Percentiles rank a stretch among this genome's conserved stretches.
phyloP scores from a whole-genome alignment of 2,888 invertebrate genomes.

The Amiota minor region DNA sequence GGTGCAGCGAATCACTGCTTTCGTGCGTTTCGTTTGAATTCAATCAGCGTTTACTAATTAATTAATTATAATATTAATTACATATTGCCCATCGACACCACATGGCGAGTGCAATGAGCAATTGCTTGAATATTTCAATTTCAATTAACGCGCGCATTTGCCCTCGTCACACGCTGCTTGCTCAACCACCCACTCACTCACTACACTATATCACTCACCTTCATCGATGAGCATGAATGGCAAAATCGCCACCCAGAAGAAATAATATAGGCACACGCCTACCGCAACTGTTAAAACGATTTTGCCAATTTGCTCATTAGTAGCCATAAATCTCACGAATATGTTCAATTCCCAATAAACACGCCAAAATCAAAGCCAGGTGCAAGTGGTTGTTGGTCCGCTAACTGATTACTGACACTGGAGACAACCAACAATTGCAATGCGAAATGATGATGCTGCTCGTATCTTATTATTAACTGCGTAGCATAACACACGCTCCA shows the following conservation, averaged over 20 bases:
- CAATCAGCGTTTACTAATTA: constrained; percentile 39
- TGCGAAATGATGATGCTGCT: not conserved
- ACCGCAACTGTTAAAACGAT: constrained; percentile 76
- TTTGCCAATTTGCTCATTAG: constrained; percentile 78
- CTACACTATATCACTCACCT: constrained; percentile 71
- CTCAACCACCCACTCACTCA: not conserved
- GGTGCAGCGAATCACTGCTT: not conserved
- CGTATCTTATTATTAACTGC: not conserved
- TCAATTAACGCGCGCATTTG: constrained; percentile 48
- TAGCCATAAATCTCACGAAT: constrained; percentile 74
- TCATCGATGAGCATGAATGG: constrained; percentile 80
- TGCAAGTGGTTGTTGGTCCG: not conserved
- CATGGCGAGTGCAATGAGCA: constrained; percentile 11
- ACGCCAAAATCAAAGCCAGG: constrained; percentile 1
- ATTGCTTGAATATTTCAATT: constrained; percentile 46
- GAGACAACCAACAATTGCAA: not conserved
- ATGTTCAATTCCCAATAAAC: not conserved
- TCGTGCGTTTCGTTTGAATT: constrained; percentile 41
- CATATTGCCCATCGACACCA: constrained; percentile 52
- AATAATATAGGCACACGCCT: constrained; percentile 76
- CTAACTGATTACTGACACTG: constrained; percentile 6
- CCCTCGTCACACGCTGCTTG: not conserved
- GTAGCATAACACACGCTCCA: constrained; percentile 1
- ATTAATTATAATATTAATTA: constrained; percentile 48
- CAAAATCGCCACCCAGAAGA: constrained; percentile 80